Conservation (phyloP, 1,140 invertebrate species). For the Drosophila albomicans region DNA sequence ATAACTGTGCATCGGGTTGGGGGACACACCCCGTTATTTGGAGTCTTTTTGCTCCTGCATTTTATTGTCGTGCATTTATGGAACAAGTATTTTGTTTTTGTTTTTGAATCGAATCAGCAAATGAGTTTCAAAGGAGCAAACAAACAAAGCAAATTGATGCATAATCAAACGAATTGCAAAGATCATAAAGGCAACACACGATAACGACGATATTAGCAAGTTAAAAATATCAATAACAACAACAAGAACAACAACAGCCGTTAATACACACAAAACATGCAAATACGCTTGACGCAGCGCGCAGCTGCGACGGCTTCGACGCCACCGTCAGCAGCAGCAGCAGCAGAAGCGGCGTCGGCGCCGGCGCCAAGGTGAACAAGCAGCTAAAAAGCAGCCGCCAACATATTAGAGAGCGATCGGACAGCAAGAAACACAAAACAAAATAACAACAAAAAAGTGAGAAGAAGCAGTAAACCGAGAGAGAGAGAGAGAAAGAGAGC, state of each 20-base stretch:
- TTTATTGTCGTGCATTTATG: neutral
- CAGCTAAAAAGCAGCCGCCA: neutral
- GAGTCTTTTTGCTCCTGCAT: neutral
- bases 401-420: neutral
- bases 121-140: slow-evolving; percentile 17
- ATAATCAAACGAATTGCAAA: slow-evolving; percentile 11
- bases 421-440: neutral
- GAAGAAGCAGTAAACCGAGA: too few relatives aligned
- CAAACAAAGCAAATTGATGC: slow-evolving; percentile 4
- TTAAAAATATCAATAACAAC: slow-evolving; percentile 15
- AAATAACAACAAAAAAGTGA: neutral
- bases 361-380: slow-evolving; percentile 46
- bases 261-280: slow-evolving; percentile 28
- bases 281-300: slow-evolving; percentile 62
- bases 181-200: neutral
- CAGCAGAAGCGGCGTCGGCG: slow-evolving; percentile 29
- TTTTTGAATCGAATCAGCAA: slow-evolving; percentile 9
- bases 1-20: neutral
- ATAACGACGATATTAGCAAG: slow-evolving; percentile 8
- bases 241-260: neutral
- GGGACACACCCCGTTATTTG: neutral
- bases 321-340: slow-evolving; percentile 35
- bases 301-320: slow-evolving; percentile 65
- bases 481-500: neutral
- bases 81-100: neutral